These are phyloP conservation scores for Trematomus loennbergii DNA, from an alignment of 2,113 vertebrate species.

Conservation along the genomic window DNA sequence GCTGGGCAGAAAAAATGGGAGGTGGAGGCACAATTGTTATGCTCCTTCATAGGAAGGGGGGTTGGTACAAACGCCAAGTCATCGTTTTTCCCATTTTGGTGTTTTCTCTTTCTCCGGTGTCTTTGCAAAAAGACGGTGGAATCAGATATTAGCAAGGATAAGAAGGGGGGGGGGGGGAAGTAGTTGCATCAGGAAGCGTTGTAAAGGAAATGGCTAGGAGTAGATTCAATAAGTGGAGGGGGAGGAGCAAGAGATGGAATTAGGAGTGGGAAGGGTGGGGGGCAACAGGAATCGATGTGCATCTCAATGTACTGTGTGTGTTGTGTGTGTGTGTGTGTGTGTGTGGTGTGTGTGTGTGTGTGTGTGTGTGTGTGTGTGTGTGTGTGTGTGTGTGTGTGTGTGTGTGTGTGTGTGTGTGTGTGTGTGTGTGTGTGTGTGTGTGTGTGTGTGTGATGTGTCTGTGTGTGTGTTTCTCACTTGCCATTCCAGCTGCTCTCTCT, in stretches of 20 bases:
- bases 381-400: constrained; percentile 52
- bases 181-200: constrained; percentile 48
- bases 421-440: constrained; percentile 56
- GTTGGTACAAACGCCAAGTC: constrained; percentile 17
- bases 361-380: constrained; percentile 56
- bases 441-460: constrained; percentile 51
- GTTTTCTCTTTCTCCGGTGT: constrained; percentile 11
- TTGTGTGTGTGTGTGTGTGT: constrained; percentile 56
- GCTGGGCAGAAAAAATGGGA: constrained; percentile 37
- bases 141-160: constrained; percentile 31
- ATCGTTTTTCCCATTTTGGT: constrained; percentile 39
- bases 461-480: constrained; percentile 73
- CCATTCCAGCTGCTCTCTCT: constrained; percentile 84
- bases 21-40: constrained; percentile 25
- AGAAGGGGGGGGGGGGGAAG: background rate
- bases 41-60: constrained; percentile 8
- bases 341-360: constrained; percentile 59
- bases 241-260: constrained; percentile 57
- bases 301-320: constrained; percentile 56
- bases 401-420: constrained; percentile 61
- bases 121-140: constrained; percentile 23
- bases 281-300: constrained; percentile 59
- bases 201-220: constrained; percentile 62
- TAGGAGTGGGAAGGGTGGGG: constrained; percentile 16
- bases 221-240: constrained; percentile 67